Evolutionary conservation across 2,113 vertebrate genomes (phyloP).

Genomic region (Zapus hudsonius): DNA sequence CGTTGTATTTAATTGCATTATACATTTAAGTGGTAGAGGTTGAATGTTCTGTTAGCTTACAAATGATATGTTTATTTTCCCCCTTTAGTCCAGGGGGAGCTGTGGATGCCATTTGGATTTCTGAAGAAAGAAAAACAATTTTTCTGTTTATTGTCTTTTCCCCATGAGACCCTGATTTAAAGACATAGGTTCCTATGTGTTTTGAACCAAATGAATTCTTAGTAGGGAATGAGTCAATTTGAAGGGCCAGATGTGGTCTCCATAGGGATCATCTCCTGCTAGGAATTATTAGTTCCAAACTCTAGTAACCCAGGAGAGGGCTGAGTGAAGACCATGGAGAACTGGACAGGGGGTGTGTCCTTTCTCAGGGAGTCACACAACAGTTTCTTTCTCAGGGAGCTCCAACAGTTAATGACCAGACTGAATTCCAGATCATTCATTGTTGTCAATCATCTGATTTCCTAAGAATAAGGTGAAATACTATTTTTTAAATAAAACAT

Average conservation of each 20-base stretch:
- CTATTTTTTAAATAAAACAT: too few species aligned
- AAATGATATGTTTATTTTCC: background rate
- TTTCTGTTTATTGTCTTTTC: slow-evolving; percentile 46
- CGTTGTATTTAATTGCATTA: background rate
- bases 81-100: background rate
- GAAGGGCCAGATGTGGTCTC: background rate
- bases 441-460: background rate
- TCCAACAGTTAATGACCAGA: background rate
- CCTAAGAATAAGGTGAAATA: slow-evolving; percentile 21
- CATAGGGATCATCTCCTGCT: background rate
- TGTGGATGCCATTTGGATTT: background rate
- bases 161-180: slow-evolving; percentile 21
- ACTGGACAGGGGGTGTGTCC: background rate
- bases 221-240: background rate
- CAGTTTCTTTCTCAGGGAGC: too few species aligned
- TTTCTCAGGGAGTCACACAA: background rate
- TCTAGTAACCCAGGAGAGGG: background rate
- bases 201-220: background rate
- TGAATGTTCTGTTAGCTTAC: background rate
- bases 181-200: slow-evolving; percentile 19
- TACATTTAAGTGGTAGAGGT: background rate
- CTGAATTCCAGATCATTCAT: background rate
- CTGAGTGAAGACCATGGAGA: background rate
- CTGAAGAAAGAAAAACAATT: slow-evolving; percentile 5
- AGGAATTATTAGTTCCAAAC: background rate